Evolutionary conservation across 2,888 invertebrate genomes (phyloP).

Genomic region (Protophormia terraenovae): DNA sequence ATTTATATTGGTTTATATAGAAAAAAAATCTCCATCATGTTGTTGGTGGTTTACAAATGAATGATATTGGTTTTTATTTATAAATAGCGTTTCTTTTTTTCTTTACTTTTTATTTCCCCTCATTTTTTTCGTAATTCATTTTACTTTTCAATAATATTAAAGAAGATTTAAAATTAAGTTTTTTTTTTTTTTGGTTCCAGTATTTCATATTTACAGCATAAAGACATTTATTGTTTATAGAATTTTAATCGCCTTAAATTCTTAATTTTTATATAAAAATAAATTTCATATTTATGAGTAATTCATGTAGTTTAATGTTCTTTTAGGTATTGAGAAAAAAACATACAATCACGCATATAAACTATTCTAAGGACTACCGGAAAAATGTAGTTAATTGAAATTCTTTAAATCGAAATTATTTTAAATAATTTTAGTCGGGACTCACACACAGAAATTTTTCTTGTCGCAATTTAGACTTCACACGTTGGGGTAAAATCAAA

Average conservation of each 20-base stretch:
- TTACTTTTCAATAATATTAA: constrained; percentile 2
- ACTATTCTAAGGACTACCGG: too few species aligned
- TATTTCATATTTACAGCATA: neutral
- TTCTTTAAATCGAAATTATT: too few species aligned
- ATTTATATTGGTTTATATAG: neutral
- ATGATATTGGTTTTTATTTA: constrained; percentile 4
- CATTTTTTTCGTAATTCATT: neutral
- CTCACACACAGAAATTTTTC: too few species aligned
- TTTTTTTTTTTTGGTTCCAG: neutral
- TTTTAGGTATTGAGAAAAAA: too few species aligned
- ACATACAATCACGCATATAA: too few species aligned
- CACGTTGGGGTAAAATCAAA: too few species aligned
- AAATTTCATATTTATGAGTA: too few species aligned
- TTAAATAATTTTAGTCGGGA: too few species aligned
- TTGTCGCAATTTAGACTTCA: too few species aligned
- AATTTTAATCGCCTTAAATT: neutral
- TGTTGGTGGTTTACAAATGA: constrained; percentile 17
- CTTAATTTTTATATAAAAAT: neutral
- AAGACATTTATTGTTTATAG: neutral
- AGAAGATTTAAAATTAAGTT: constrained; percentile 1
- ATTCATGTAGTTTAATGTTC: too few species aligned
- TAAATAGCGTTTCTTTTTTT: neutral
- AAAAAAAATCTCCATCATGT: neutral
- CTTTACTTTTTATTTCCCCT: neutral
- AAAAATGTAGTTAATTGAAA: too few species aligned